phyloP scores from a whole-genome alignment of 2,113 vertebrate genomes.

The Xenus cinereus region DNA sequence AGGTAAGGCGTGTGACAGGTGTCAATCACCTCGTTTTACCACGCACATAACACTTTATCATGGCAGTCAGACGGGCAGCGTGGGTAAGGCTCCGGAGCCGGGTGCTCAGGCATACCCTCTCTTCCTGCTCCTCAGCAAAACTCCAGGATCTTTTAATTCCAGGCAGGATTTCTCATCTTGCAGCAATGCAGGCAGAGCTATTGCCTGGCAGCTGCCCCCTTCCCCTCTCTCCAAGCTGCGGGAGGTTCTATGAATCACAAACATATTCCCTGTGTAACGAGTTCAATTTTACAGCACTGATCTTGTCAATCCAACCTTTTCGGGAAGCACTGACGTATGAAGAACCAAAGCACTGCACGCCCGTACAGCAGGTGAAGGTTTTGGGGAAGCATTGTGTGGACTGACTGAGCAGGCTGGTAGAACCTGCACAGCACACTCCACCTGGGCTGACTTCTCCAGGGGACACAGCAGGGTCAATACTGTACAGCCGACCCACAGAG shows the following conservation, averaged over 20 bases:
- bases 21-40: not conserved
- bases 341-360: not conserved
- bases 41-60: fast-evolving
- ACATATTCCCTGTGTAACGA: not conserved
- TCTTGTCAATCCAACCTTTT: not conserved
- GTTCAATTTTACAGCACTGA: not conserved
- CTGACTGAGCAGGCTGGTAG: not conserved
- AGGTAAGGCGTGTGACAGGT: not conserved
- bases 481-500: not conserved
- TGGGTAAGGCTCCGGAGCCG: not conserved
- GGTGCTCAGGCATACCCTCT: not conserved
- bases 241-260: not conserved
- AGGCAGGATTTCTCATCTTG: not conserved
- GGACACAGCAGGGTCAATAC: too few relatives aligned
- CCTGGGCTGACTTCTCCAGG: not conserved
- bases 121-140: not conserved
- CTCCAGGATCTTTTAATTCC: not conserved
- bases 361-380: not conserved
- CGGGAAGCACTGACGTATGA: not conserved
- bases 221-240: not conserved
- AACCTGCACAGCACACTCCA: not conserved
- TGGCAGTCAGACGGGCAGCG: not conserved
- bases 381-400: not conserved
- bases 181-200: not conserved
- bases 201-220: not conserved